Percentiles rank a stretch among this genome's conserved stretches.
Conservation (phyloP, 2,113 vertebrate species). For the Struthidea cinerea region DNA sequence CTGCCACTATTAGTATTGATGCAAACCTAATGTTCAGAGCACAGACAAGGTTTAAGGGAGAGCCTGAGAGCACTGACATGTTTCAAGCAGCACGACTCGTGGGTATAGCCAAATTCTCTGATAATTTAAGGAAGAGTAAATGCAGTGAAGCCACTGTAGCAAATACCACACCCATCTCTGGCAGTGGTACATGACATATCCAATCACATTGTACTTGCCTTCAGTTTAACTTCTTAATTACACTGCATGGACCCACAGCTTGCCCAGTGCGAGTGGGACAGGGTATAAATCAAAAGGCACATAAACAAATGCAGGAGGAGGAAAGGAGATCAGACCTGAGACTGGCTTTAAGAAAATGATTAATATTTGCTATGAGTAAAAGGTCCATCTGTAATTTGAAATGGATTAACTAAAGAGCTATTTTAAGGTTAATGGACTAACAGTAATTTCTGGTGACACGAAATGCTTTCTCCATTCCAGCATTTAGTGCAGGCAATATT, state of each 20-base stretch:
- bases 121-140: neutral
- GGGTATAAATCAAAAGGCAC: neutral
- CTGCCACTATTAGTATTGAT: neutral
- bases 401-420: neutral
- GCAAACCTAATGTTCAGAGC: neutral
- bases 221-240: slow-evolving; percentile 1
- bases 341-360: neutral
- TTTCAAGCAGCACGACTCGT: neutral
- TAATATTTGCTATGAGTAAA: neutral
- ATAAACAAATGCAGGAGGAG: neutral
- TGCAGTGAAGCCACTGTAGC: neutral
- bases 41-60: neutral
- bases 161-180: neutral
- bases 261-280: neutral
- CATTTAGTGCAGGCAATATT: neutral
- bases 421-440: neutral
- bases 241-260: neutral
- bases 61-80: neutral
- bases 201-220: neutral
- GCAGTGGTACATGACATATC: neutral
- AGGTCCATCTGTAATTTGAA: neutral
- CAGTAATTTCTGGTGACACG: neutral
- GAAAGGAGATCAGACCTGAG: neutral
- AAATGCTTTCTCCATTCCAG: neutral
- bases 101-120: neutral